Evolutionary conservation across 2,113 vertebrate genomes (phyloP).

Genomic region (Bucco capensis): DNA sequence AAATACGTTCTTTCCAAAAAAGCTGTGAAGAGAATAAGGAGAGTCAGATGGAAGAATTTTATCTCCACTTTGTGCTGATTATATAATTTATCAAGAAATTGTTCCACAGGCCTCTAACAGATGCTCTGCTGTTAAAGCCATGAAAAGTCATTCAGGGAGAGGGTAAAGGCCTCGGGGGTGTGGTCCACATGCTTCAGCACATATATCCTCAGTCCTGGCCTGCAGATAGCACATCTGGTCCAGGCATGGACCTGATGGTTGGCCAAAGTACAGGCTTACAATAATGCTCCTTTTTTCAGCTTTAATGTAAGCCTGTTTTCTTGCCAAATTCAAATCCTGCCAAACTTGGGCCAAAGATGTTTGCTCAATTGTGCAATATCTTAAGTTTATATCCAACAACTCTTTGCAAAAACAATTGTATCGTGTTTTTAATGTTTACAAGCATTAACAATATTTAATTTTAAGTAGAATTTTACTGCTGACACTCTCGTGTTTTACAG

Average conservation of each 20-base stretch:
- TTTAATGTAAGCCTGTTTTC: conserved; percentile 63
- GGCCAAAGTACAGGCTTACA: conserved; percentile 61
- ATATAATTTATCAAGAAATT: conserved; percentile 57
- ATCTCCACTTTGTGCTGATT: conserved; percentile 51
- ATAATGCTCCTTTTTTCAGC: conserved; percentile 58
- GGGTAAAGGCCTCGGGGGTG: conserved; percentile 57
- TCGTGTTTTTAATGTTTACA: conserved; percentile 58
- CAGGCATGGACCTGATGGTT: conserved; percentile 62
- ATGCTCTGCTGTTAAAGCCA: conserved; percentile 63
- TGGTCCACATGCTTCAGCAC: conserved; percentile 60
- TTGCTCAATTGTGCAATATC: conserved; percentile 35
- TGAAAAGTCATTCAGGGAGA: conserved; percentile 65
- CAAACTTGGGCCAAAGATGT: conserved; percentile 52
- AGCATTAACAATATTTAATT: conserved; percentile 59
- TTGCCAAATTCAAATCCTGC: conserved; percentile 60
- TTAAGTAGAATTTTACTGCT: conserved; percentile 47
- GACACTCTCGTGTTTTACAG: conserved; percentile 27
- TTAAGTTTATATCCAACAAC: conserved; percentile 63
- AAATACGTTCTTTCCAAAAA: conserved; percentile 19
- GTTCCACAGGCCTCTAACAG: conserved; percentile 55
- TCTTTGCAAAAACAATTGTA: conserved; percentile 56
- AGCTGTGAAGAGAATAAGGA: conserved; percentile 32
- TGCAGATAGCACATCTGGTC: conserved; percentile 65
- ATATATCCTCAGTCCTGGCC: conserved; percentile 59
- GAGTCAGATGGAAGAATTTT: conserved; percentile 60